Evolutionary conservation across 2,113 vertebrate genomes (phyloP).

Genomic region (Procavia capensis): DNA sequence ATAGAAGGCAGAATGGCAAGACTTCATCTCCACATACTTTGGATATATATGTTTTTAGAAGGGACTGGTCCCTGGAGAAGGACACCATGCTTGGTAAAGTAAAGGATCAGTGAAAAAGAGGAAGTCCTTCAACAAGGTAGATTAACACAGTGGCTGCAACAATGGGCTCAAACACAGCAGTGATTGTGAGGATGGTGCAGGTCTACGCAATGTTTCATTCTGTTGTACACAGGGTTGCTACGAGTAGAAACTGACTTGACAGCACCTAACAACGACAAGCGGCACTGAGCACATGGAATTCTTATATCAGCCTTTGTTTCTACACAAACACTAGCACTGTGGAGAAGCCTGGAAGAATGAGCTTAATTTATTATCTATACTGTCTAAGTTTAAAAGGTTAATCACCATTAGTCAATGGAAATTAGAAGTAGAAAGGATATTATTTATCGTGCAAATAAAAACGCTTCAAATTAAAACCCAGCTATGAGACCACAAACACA

Average conservation of each 20-base stretch:
- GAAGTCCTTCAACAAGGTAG: background rate
- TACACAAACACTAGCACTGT: constrained; percentile 23
- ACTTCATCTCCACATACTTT: background rate
- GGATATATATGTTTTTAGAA: background rate
- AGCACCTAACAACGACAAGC: background rate
- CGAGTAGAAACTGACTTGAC: background rate
- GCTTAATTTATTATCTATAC: constrained; percentile 77
- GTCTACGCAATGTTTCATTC: background rate
- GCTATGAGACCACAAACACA: constrained; percentile 37
- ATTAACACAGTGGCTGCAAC: background rate
- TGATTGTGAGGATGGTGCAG: background rate
- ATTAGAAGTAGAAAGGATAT: constrained; percentile 68
- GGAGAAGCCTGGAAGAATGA: constrained; percentile 61
- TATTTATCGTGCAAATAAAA: constrained; percentile 61
- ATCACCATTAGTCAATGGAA: constrained; percentile 77
- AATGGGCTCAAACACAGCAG: background rate
- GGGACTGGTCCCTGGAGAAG: too few relatives aligned
- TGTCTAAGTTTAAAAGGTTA: constrained; percentile 83
- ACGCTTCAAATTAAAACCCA: constrained; percentile 29
- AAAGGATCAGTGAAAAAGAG: background rate
- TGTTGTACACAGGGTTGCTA: background rate
- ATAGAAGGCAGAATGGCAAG: background rate
- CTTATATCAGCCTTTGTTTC: constrained; percentile 33
- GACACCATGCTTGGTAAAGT: background rate
- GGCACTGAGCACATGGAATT: constrained; percentile 22